Conservation (phyloP, 1,140 invertebrate genomes). For the Brachionus calyciflorus region DNA sequence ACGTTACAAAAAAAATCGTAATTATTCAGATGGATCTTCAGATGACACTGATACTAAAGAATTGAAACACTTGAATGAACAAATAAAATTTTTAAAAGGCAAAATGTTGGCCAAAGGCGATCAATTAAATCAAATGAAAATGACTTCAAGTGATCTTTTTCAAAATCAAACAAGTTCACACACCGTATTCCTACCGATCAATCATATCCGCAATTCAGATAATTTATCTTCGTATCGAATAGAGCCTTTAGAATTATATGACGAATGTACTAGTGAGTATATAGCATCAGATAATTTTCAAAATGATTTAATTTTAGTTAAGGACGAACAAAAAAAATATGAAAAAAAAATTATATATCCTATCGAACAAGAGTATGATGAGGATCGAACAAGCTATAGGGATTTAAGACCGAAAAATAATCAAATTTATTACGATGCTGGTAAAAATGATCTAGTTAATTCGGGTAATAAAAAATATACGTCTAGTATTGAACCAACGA, state of each 20-base stretch:
- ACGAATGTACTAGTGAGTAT: slow-evolving; percentile 24
- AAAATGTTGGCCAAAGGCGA: slow-evolving; percentile 45
- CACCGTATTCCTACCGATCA: slow-evolving; percentile 10
- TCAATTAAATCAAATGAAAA: slow-evolving; percentile 45
- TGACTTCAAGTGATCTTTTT: background rate
- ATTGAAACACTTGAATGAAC: slow-evolving; percentile 20
- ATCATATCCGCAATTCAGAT: background rate
- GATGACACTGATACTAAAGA: slow-evolving; percentile 33
- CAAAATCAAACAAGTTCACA: background rate
- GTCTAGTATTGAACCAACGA: too few species aligned
- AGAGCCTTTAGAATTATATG: slow-evolving; percentile 17
- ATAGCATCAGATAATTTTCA: slow-evolving; percentile 26
- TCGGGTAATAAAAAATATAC: slow-evolving; percentile 3
- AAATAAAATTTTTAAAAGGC: slow-evolving; percentile 18
- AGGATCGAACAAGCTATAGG: background rate
- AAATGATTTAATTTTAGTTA: slow-evolving; percentile 14
- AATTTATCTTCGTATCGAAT: background rate
- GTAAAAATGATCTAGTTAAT: background rate
- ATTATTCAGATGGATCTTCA: background rate
- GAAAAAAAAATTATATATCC: slow-evolving; percentile 18
- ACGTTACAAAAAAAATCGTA: background rate
- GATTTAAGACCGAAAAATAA: background rate
- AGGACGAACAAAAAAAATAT: slow-evolving; percentile 14
- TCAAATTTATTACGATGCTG: background rate
- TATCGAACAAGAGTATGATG: background rate